These are phyloP conservation scores for Nomada fucata DNA, from an alignment of 2,888 invertebrate species.

Conservation along the genomic window DNA sequence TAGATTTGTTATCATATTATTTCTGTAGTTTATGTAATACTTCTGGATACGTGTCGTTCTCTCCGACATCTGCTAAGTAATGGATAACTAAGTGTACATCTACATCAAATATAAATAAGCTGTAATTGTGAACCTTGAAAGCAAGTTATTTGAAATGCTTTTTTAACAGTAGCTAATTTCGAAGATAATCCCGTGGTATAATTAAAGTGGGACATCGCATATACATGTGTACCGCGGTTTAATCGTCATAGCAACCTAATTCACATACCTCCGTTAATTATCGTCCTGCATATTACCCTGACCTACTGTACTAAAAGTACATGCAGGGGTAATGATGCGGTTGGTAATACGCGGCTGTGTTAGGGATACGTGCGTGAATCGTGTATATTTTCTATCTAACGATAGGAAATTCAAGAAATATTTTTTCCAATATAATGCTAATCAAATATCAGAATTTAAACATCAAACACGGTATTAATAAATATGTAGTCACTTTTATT, in stretches of 20 bases:
- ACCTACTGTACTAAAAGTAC: slow-evolving; percentile 31
- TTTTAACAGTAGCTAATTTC: neutral
- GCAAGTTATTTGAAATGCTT: no score
- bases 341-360: neutral
- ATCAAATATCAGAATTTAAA: no score
- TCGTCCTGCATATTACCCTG: slow-evolving; percentile 77
- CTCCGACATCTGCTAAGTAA: no score
- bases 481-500: no score
- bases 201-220: slow-evolving; percentile 12
- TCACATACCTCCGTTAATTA: slow-evolving; percentile 80
- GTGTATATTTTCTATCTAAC: no score
- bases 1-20: no score
- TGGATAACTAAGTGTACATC: no score
- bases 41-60: no score
- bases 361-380: neutral
- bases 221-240: slow-evolving; percentile 52
- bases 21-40: no score
- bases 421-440: neutral
- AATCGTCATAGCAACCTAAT: slow-evolving; percentile 74
- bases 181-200: neutral
- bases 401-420: neutral
- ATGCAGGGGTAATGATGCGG: neutral
- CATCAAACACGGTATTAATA: no score
- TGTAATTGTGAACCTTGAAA: neutral
- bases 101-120: neutral